Evolutionary conservation across 35 echinoderm and acorn worm genomes (phyloP).

Genomic region (Anneissia japonica): DNA sequence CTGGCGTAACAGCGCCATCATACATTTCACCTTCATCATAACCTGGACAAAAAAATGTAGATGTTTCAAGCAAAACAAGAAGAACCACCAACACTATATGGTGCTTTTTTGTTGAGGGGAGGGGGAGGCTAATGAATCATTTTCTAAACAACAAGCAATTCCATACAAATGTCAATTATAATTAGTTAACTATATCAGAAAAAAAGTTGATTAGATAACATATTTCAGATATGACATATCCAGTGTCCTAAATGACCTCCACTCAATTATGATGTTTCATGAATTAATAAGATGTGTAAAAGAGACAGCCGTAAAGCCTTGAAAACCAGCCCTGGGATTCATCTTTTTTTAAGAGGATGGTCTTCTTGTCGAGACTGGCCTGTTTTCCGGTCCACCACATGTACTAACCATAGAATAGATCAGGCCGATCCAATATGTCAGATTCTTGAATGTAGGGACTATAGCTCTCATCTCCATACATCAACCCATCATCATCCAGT

Average conservation of each 20-base stretch:
- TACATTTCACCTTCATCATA: slow-evolving; percentile 98
- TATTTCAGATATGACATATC: neutral
- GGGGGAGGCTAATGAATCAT: neutral
- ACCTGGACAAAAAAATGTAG: slow-evolving; percentile 28
- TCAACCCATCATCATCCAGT: slow-evolving; percentile 93
- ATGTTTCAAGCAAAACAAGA: too few relatives aligned
- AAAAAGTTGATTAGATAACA: neutral
- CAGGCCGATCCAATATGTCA: slow-evolving; percentile 91
- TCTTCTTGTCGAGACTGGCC: too few relatives aligned
- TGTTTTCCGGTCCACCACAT: neutral
- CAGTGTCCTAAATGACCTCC: too few relatives aligned
- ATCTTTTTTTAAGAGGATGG: too few relatives aligned
- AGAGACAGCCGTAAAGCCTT: too few relatives aligned
- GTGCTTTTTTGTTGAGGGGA: neutral
- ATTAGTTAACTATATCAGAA: neutral
- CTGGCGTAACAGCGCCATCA: slow-evolving; percentile 87
- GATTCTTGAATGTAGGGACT: slow-evolving; percentile 97
- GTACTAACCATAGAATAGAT: slow-evolving; percentile 85
- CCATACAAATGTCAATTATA: neutral
- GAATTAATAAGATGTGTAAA: neutral
- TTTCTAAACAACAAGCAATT: neutral
- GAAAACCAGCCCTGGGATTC: too few relatives aligned
- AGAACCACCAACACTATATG: neutral
- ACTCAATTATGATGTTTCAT: too few relatives aligned
- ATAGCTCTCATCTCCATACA: slow-evolving; percentile 98